Evolutionary conservation across 2,888 invertebrate genomes (phyloP).

Genomic region (Amphipyra berbera): DNA sequence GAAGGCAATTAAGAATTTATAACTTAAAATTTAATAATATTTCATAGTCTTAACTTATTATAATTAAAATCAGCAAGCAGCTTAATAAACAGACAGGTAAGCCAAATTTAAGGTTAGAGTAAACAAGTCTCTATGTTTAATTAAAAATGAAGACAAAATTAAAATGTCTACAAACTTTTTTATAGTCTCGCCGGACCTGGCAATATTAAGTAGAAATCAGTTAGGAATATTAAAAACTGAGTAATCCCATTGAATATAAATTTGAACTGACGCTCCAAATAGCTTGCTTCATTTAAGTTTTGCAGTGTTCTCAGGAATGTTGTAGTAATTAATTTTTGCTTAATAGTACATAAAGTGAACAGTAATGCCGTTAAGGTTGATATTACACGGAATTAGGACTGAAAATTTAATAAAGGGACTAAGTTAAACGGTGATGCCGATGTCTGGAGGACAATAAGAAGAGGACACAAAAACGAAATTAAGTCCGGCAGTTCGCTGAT

Average conservation of each 20-base stretch:
- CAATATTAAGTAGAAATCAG: conserved; percentile 34
- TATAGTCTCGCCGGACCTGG: conserved; percentile 26
- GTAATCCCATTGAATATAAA: conserved; percentile 30
- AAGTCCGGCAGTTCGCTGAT: conserved; percentile 51
- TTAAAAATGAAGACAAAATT: conserved; percentile 56
- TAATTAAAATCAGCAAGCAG: conserved; percentile 40
- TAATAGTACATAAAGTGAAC: background rate
- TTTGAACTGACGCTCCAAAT: conserved; percentile 9
- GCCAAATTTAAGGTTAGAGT: conserved; percentile 43
- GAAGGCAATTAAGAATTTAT: conserved; percentile 28
- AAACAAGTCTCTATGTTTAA: conserved; percentile 57
- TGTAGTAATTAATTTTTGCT: conserved; percentile 1
- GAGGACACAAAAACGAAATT: conserved; percentile 46
- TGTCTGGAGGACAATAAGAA: conserved; percentile 33
- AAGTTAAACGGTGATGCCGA: conserved; percentile 25
- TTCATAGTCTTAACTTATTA: conserved; percentile 47
- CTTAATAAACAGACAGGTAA: conserved; percentile 50
- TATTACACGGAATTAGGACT: conserved; percentile 3
- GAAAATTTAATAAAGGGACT: conserved; percentile 29
- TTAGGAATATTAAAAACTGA: conserved; percentile 31
- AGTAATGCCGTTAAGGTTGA: conserved; percentile 4
- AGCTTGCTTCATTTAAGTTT: conserved; percentile 5
- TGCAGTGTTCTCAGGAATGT: background rate
- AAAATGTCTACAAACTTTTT: conserved; percentile 43
- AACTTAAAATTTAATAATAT: conserved; percentile 41